Conservation (phyloP, 1,140 invertebrate species). For the Oscheius sp. region DNA sequence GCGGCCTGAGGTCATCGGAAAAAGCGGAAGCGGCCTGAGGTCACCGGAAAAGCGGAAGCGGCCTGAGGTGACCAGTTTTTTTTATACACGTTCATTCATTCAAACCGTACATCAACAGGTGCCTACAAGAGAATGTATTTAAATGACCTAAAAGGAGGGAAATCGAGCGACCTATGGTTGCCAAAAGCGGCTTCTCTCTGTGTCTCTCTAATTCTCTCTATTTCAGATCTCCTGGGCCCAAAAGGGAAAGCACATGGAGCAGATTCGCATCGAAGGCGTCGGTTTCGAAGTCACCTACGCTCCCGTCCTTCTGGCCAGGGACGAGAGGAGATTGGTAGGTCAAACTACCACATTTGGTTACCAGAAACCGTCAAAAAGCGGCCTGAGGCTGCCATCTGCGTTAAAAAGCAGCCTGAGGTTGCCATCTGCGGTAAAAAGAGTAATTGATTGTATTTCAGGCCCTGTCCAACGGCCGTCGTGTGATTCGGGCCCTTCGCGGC, state of each 20-base stretch:
- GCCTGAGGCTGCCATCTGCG: too few relatives aligned
- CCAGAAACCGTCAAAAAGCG: not conserved
- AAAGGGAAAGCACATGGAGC: constrained; percentile 25
- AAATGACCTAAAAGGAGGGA: too few relatives aligned
- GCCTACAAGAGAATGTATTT: too few relatives aligned
- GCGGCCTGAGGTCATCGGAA: too few relatives aligned
- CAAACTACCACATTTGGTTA: not conserved
- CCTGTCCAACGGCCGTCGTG: constrained; percentile 17
- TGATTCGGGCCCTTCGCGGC: constrained; percentile 17
- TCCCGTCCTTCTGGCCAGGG: constrained; percentile 22
- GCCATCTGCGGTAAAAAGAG: not conserved
- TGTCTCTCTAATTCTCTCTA: not conserved
- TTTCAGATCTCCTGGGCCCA: constrained; percentile 30
- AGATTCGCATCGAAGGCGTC: constrained; percentile 31
- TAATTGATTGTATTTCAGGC: constrained; percentile 7
- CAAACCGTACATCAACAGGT: too few relatives aligned
- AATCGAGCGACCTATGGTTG: too few relatives aligned
- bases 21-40: too few relatives aligned
- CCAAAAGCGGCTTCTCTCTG: too few relatives aligned
- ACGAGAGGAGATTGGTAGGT: constrained; percentile 28
- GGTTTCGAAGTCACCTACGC: constrained; percentile 43
- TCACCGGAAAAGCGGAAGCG: too few relatives aligned
- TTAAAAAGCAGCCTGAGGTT: too few relatives aligned
- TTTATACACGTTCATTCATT: too few relatives aligned
- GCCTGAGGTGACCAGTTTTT: too few relatives aligned